These are phyloP conservation scores for Muntiacus reevesi DNA, from an alignment of 2,113 vertebrate species.

Conservation along the genomic window DNA sequence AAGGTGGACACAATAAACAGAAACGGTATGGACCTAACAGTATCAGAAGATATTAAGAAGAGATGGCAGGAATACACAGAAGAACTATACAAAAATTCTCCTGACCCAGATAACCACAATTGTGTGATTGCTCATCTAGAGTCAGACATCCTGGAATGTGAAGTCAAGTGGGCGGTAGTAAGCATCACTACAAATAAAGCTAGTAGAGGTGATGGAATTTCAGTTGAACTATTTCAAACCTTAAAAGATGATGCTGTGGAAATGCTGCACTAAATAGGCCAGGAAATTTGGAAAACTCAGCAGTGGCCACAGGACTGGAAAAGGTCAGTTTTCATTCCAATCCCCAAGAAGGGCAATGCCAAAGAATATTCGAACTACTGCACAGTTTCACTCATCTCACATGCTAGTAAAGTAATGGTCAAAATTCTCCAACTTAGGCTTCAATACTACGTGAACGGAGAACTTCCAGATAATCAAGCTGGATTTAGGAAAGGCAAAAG, in stretches of 20 bases:
- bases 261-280: not conserved
- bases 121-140: no score
- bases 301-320: not conserved
- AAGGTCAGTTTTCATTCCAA: not conserved
- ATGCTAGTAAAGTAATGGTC: not conserved
- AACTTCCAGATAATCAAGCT: not conserved
- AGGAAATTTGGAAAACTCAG: not conserved
- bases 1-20: no score
- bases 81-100: no score
- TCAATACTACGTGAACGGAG: fast-evolving
- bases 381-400: not conserved
- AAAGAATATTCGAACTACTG: not conserved
- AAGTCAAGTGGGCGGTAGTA: not conserved
- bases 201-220: not conserved
- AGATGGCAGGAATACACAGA: no score
- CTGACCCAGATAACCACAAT: no score
- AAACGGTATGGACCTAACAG: no score
- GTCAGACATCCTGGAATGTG: no score
- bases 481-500: not conserved
- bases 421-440: not conserved
- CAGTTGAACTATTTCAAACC: not conserved
- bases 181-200: not conserved
- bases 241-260: not conserved
- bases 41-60: no score
- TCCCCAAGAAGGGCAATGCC: not conserved